Conservation (phyloP, 2,888 invertebrate species). For the Euzetes globulus region DNA sequence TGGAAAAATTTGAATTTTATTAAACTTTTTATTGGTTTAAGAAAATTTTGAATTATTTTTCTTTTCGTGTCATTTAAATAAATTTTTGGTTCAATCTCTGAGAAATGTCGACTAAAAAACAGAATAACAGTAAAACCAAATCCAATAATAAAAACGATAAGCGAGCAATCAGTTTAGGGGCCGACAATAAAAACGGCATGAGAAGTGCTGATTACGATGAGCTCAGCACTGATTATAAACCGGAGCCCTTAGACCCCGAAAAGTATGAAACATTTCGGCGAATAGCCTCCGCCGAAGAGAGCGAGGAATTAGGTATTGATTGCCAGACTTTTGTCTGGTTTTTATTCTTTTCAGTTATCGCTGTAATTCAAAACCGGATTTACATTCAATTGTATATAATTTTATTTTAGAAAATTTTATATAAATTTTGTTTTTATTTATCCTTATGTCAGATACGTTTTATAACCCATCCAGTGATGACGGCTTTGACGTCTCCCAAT, state of each 20-base stretch:
- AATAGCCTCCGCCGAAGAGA: conserved; percentile 40
- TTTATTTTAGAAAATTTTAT: neutral
- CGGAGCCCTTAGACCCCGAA: conserved; percentile 30
- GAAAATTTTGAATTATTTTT: neutral
- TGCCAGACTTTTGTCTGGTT: neutral
- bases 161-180: neutral
- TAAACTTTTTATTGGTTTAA: neutral
- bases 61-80: neutral
- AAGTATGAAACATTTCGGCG: conserved; percentile 40
- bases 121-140: neutral
- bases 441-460: neutral
- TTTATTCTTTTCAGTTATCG: no score
- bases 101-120: conserved; percentile 17
- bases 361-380: no score
- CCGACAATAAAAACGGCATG: conserved; percentile 15
- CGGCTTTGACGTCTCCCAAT: conserved; percentile 3
- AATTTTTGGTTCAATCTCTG: neutral
- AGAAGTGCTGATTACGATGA: conserved; percentile 32
- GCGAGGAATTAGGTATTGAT: conserved; percentile 40
- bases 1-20: neutral
- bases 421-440: neutral
- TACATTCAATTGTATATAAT: neutral
- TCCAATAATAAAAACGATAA: conserved; percentile 14
- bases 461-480: conserved; percentile 20
- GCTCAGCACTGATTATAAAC: conserved; percentile 11